Base-by-base conservation (phyloP, 2,797 vertebrate genomes). In the Geotrypetes seraphini region DNA sequence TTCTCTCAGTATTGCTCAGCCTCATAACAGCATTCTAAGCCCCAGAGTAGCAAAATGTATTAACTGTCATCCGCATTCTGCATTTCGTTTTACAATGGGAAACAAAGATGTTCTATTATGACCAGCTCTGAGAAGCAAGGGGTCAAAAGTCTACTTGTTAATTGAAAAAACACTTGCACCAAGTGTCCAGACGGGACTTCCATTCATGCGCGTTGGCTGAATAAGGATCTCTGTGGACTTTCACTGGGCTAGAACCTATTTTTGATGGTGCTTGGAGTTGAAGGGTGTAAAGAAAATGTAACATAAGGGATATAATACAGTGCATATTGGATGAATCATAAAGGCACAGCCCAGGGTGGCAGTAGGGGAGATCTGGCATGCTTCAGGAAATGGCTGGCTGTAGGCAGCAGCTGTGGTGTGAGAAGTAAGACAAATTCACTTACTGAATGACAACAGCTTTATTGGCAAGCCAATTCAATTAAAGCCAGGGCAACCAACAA, bases 381-480 rank as follows among this genome's bases (percentile, higher is more conserved):
- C 83, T 79, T 75, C 79, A 85, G 86, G 75, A 87, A 80, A 84
- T 19, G 72, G 69, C 62, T 37, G 75, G 78, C 74, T 78, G 79
- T 79, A 70, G 79, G 73, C 74, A 78, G 73, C 85, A 86, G 81
- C 86, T 87, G 86, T 74, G 79, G 72, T 56, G 67, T 28, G 64
- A 81, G 75, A 78, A 80, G 71, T 73, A 81, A 81, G 83, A 84
- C 78, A 83, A 85, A 86, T 81, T 84, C 85, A 86, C 81, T 86
- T 78, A 81, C 78, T 84, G 81, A 86, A 86, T 87, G 85, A 83
- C 85, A 86, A 83, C 77, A 80, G 81, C 84, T 88, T 87, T 88
- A 86, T 87, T 87, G 85, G 84, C 83, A 87, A 85, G 83, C 84
- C 86, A 87, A 88, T 87, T 87, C 83, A 87, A 87, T 87, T 87